Evolutionary conservation across 2,888 invertebrate species (phyloP).

Genomic region (Drosophila basisetae): DNA sequence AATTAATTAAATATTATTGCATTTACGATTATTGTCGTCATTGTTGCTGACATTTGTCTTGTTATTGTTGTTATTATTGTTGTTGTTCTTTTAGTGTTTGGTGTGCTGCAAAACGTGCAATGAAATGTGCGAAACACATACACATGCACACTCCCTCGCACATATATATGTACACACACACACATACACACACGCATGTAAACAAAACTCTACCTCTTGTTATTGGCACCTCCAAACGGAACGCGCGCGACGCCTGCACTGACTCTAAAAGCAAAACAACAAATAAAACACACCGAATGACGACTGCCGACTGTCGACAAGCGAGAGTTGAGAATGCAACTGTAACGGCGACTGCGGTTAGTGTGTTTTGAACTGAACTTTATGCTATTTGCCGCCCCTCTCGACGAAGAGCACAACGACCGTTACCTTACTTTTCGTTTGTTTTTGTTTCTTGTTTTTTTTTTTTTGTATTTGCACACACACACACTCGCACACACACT

Average conservation of each 20-base stretch:
- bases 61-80: background rate
- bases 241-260: slow-evolving; percentile 44
- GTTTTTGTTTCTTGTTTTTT: slow-evolving; percentile 20
- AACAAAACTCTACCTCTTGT: slow-evolving; percentile 66
- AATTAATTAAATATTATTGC: slow-evolving; percentile 63
- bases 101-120: slow-evolving; percentile 38
- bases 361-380: slow-evolving; percentile 52
- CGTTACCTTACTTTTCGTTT: slow-evolving; percentile 48
- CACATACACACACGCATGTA: slow-evolving; percentile 25
- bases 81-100: slow-evolving; percentile 16
- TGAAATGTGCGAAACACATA: slow-evolving; percentile 23
- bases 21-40: slow-evolving; percentile 20
- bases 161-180: background rate
- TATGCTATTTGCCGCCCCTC: slow-evolving; percentile 49
- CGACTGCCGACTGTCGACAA: slow-evolving; percentile 37
- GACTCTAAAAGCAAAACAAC: slow-evolving; percentile 30
- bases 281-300: slow-evolving; percentile 37
- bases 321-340: slow-evolving; percentile 50
- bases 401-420: slow-evolving; percentile 43
- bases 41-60: slow-evolving; percentile 3
- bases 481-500: slow-evolving; percentile 37
- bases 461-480: slow-evolving; percentile 60
- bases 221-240: slow-evolving; percentile 55
- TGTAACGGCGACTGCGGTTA: slow-evolving; percentile 44
- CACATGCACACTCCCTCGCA: slow-evolving; percentile 12